These are phyloP conservation scores for Hemiscyllium ocellatum DNA, from an alignment of 2,113 vertebrate species.

Conservation along the genomic window DNA sequence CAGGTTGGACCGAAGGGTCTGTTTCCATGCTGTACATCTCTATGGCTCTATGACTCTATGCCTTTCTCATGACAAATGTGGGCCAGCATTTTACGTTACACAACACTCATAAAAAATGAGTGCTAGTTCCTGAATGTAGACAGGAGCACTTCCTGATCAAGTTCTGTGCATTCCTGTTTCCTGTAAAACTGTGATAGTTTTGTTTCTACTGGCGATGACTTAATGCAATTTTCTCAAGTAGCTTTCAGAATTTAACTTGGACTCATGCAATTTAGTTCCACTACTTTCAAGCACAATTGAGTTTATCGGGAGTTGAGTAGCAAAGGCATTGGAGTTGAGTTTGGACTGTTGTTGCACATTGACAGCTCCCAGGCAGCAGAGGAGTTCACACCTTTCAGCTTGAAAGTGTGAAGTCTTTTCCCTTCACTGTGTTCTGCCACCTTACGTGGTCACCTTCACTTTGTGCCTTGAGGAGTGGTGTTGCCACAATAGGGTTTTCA, in stretches of 20 bases:
- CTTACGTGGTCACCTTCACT: not conserved
- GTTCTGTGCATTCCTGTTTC: not conserved
- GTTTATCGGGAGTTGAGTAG: not conserved
- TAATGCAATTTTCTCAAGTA: not conserved
- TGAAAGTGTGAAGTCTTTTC: not conserved
- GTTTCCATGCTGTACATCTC: no score
- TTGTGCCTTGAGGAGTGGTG: not conserved
- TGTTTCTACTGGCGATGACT: no score
- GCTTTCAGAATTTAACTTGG: not conserved
- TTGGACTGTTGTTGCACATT: not conserved
- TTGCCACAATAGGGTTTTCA: not conserved
- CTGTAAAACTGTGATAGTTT: not conserved
- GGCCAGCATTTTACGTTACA: not conserved
- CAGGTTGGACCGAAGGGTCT: no score
- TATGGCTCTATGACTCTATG: no score
- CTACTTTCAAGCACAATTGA: not conserved
- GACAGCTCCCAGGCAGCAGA: no score
- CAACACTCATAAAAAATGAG: not conserved
- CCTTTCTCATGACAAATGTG: not conserved
- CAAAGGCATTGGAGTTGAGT: not conserved
- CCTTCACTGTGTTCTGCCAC: not conserved
- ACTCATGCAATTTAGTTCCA: not conserved
- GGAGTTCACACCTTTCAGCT: not conserved
- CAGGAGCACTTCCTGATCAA: not conserved
- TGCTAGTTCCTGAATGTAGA: not conserved